Base-by-base conservation (phyloP, 2,113 vertebrate genomes). In the Takifugu bimaculatus region DNA sequence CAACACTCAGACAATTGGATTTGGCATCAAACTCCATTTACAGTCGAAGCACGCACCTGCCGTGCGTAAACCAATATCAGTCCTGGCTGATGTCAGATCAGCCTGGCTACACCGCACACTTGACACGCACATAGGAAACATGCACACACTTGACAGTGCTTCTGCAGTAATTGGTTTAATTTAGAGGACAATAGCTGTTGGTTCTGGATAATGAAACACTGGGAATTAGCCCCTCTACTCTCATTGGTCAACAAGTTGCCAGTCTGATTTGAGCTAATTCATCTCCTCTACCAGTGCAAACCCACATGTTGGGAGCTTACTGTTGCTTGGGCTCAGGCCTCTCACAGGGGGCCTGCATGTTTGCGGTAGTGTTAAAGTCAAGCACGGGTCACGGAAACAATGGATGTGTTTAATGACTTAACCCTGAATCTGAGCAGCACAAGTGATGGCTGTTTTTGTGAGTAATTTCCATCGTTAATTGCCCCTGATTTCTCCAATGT, bases 101-200 rank as follows among this genome's bases (percentile, higher is more conserved):
- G 54, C 50, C 20, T 1, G 48, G 48, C 71, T 69, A 49, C 57
- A 64, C 29, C 48, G 35, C 35, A 39, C 9, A 39, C 68, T 54
- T 25, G 53, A 57, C 43, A 64, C 35, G 47, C 20, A 11, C 26
- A 4, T 13, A 35, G 45, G 45, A 74, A 65, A 78, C 35, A 45
- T 54, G 50, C 72, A 60, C 63, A 25, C 14, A 20, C 53, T 52
- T 57, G 63, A 50, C 63, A 45, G 43, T 35, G 44, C 72, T 84
- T 80, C 65, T 65, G 59, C 64, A 12, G 66, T 80, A 87, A 87
- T 83, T 84, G 75, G 71, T 77, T 82, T 80, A 76, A 75, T 80
- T 75, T 69, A 63, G 65, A 83, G 65, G 65, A 83, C 71, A 83
- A 77, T 72, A 60, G 75, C 78, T 73, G 70, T 59, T 79, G 81